These are phyloP conservation scores for Apteryx owenii DNA, from an alignment of 2,113 vertebrate genomes.

Conservation along the genomic window DNA sequence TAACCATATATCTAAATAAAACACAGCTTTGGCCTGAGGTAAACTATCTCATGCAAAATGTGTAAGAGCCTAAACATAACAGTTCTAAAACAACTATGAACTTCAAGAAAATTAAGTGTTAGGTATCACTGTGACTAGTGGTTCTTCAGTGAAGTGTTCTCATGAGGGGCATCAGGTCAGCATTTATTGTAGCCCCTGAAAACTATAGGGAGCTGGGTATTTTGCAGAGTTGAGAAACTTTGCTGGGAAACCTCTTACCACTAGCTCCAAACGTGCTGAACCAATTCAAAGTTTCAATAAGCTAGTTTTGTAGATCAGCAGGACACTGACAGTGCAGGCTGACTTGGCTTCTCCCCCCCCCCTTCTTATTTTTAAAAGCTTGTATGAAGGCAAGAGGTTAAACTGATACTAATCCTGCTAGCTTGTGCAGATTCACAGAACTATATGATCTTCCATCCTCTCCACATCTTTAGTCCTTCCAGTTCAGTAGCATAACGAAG, in stretches of 20 bases:
- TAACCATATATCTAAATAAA: not conserved
- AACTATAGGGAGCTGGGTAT: not conserved
- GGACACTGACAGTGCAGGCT: not conserved
- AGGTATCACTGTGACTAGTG: not conserved
- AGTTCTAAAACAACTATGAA: not conserved
- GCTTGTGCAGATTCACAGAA: not conserved
- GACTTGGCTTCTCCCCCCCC: not conserved
- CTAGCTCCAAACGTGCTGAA: not conserved
- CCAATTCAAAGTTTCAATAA: not conserved
- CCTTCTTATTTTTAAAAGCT: not conserved
- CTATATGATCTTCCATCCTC: not conserved
- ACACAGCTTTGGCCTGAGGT: not conserved
- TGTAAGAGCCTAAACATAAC: not conserved
- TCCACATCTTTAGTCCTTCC: not conserved
- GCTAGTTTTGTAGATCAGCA: not conserved
- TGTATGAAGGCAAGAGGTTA: not conserved
- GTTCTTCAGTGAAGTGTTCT: not conserved
- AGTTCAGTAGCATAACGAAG: not conserved
- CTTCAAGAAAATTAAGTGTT: not conserved
- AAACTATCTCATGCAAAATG: not conserved
- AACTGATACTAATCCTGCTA: not conserved
- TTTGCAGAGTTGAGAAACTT: not conserved
- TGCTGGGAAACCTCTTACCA: not conserved
- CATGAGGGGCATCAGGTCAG: not conserved
- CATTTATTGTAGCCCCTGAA: not conserved